Evolutionary conservation across 1,140 invertebrate species (phyloP).

Genomic region (Saccostrea echinata): DNA sequence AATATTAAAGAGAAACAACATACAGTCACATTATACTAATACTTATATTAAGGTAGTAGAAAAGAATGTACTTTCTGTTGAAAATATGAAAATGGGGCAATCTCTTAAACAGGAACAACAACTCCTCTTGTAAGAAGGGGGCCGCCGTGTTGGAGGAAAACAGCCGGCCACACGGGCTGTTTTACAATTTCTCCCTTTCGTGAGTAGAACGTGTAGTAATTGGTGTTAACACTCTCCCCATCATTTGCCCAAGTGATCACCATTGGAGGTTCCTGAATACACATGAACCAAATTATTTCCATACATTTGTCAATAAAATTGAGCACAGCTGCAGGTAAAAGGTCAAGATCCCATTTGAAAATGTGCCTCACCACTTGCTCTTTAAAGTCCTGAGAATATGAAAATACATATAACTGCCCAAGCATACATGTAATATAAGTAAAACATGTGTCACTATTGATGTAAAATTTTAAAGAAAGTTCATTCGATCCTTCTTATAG

Average conservation of each 20-base stretch:
- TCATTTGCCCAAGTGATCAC: conserved; percentile 52
- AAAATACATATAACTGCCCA: no score
- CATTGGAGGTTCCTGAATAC: conserved; percentile 56
- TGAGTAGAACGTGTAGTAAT: conserved; percentile 49
- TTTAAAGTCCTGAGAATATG: conserved; percentile 41
- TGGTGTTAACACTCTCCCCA: conserved; percentile 48
- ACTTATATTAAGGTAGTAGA: no score
- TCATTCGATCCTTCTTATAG: no score
- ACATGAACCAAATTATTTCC: conserved; percentile 54
- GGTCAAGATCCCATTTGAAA: conserved; percentile 30
- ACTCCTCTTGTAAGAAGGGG: conserved; percentile 43
- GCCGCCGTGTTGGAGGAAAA: conserved; percentile 52
- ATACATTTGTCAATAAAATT: conserved; percentile 45
- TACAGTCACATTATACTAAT: no score
- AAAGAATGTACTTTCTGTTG: no score
- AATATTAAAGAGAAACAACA: no score
- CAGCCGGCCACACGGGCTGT: conserved; percentile 55
- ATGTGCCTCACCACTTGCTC: conserved; percentile 28
- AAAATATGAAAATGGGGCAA: not conserved
- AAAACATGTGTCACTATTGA: no score
- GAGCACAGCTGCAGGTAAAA: not conserved
- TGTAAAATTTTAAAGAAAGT: no score
- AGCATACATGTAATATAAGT: no score
- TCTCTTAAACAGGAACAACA: conserved; percentile 22
- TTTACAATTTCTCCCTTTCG: conserved; percentile 43